Evolutionary conservation across 2,113 vertebrate species (phyloP), one percentile per base, ranked within the genome.

Genomic region (Loxodonta africana): DNA sequence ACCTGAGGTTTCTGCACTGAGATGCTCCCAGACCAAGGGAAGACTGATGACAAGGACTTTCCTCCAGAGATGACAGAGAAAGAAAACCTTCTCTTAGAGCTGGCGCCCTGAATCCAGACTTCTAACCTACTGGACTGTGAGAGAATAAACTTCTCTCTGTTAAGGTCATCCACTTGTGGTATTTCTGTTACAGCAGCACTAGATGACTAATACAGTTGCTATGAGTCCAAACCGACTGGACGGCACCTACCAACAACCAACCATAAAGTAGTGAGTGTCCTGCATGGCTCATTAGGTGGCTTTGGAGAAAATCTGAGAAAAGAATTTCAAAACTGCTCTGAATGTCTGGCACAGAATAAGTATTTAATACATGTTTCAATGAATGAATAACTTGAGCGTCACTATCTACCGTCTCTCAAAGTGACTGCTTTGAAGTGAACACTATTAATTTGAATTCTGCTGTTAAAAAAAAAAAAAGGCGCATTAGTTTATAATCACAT

Each of bases 281-380:
- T 67, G 7, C 41, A 37, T 74, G 48, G 14, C 41, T 97, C 63
- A 92, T 81, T 87, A 82, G 67, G 60, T 84, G 60, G 17, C 33
- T 83, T 96, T 84, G 28, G 9, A 94, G 26, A 53, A 92, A 91
- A 83, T 63, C 85, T 80, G 21, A 76, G 88, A 92, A 92, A 92
- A 44, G 48, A 97, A 96, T 95, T 94, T 88, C 1, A 97, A 96
- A 74, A 96, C 78, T 88, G 30, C 48, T 73, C 62, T 92, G 41
- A 96, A 65, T 77, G 9, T 44, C 37, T 76, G 44, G 26, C 51
- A 91, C 74, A 86, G 83, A 91, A 41, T 90, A 92, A 78, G 28
- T 46, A 33, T 18, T 78, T 84, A 69, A 17, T 69, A 71, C 23
- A 17, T 94, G 71, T 94, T 84, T 62, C 53, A 95, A 6, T 92